Percentiles rank a stretch among this genome's conserved stretches.
These are phyloP conservation scores for Criorhina ranunculi DNA, from an alignment of 2,888 invertebrate species.

Conservation along the genomic window DNA sequence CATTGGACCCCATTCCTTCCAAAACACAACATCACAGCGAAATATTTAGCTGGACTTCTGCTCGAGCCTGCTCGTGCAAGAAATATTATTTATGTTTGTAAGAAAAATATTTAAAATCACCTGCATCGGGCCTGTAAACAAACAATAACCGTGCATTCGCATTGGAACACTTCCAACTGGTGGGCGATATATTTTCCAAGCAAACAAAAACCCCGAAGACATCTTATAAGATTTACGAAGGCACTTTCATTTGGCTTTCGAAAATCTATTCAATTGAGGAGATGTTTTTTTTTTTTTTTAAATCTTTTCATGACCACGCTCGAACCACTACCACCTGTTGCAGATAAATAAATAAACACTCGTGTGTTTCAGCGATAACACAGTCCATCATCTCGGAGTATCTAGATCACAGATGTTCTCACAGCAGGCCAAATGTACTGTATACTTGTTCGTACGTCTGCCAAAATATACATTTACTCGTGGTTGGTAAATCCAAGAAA, in stretches of 20 bases:
- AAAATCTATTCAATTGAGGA: not conserved
- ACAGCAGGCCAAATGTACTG: not conserved
- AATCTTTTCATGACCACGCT: not conserved
- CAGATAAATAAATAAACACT: slow-evolving; percentile 42
- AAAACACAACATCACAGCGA: too few species aligned
- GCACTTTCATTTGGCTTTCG: slow-evolving; percentile 29
- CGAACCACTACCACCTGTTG: slow-evolving; percentile 30
- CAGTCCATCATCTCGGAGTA: slow-evolving; percentile 2
- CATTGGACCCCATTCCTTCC: too few species aligned
- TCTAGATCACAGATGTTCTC: slow-evolving; percentile 16
- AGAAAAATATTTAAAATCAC: too few species aligned
- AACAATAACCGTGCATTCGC: too few species aligned
- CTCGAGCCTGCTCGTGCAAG: too few species aligned
- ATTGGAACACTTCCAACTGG: not conserved
- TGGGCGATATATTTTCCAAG: slow-evolving; percentile 9
- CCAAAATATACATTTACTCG: slow-evolving; percentile 15
- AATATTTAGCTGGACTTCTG: too few species aligned
- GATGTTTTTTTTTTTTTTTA: not conserved
- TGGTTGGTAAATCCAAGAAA: not conserved
- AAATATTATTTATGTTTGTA: too few species aligned
- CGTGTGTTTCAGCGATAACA: not conserved
- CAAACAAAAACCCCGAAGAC: not conserved
- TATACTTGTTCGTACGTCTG: slow-evolving; percentile 41
- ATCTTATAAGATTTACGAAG: slow-evolving; percentile 18
- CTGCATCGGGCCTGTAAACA: too few species aligned